Evolutionary conservation across 53 echinoderm and acorn worm species (phyloP).

Genomic region (Astropecten irregularis): DNA sequence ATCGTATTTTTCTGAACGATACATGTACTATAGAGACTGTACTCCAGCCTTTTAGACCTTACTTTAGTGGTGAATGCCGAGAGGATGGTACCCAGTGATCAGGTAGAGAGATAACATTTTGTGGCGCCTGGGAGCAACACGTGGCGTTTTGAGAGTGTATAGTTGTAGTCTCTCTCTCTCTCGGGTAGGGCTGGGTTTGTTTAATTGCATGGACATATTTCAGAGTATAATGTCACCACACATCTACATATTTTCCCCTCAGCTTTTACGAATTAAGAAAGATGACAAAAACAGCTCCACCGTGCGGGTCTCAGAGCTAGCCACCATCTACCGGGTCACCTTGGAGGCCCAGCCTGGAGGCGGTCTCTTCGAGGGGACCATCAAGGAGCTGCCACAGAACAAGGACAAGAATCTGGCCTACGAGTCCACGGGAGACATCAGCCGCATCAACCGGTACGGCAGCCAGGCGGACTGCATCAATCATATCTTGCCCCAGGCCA

Average conservation of each 20-base stretch:
- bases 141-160: no score
- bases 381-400: slow-evolving; percentile 17
- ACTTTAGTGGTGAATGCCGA: slow-evolving; percentile 20
- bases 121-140: no score
- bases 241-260: neutral
- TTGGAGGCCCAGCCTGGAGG: slow-evolving; percentile 61
- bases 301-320: slow-evolving; percentile 41
- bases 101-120: slow-evolving; percentile 1
- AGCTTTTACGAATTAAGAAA: slow-evolving; percentile 51
- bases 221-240: no score
- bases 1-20: no score
- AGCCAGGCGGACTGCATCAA: slow-evolving; percentile 46
- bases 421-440: slow-evolving; percentile 39
- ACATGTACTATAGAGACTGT: no score
- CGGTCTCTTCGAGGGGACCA: slow-evolving; percentile 62
- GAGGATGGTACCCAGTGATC: slow-evolving; percentile 32
- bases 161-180: no score
- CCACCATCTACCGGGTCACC: slow-evolving; percentile 56
- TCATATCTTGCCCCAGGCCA: slow-evolving; percentile 13
- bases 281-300: slow-evolving; percentile 11
- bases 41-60: no score
- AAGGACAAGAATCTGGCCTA: neutral
- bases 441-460: slow-evolving; percentile 67
- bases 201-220: no score
- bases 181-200: no score